Evolutionary conservation across 2,888 invertebrate species (phyloP).

Genomic region (Physocephala rufipes): DNA sequence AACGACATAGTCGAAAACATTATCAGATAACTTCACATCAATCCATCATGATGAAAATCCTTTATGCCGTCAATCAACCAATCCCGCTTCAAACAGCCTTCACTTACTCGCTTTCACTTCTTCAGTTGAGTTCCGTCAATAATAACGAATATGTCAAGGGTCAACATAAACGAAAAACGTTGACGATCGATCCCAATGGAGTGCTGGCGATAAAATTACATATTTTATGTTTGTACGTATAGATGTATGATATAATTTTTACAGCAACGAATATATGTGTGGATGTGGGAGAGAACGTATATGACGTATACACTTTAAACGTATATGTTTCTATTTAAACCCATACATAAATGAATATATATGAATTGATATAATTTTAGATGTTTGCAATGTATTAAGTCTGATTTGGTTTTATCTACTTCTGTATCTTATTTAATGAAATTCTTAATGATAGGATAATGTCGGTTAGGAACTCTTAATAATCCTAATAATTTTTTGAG

Average conservation of each 20-base stretch:
- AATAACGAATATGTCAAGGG: slow-evolving; percentile 18
- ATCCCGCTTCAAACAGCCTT: not conserved
- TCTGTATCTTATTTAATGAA: no score
- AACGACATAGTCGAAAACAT: not conserved
- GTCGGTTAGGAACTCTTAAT: no score
- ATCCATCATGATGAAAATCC: slow-evolving; percentile 29
- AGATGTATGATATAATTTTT: slow-evolving; percentile 29
- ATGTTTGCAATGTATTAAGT: no score
- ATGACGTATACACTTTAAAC: no score
- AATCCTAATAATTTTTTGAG: no score
- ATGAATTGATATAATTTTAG: no score
- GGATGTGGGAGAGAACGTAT: no score
- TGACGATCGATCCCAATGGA: not conserved
- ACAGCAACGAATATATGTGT: not conserved
- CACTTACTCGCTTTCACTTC: not conserved
- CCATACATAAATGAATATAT: no score
- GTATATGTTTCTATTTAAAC: no score
- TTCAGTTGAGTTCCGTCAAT: slow-evolving; percentile 2
- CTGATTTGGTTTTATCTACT: no score
- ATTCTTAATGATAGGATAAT: no score
- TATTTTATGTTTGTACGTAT: slow-evolving; percentile 33
- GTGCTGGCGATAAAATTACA: slow-evolving; percentile 26
- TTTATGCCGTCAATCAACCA: not conserved
- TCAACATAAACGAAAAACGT: slow-evolving; percentile 20
- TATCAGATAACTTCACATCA: slow-evolving; percentile 8